phyloP scores from a whole-genome alignment of 2,888 invertebrate species.

The Anagyrus pseudococci region DNA sequence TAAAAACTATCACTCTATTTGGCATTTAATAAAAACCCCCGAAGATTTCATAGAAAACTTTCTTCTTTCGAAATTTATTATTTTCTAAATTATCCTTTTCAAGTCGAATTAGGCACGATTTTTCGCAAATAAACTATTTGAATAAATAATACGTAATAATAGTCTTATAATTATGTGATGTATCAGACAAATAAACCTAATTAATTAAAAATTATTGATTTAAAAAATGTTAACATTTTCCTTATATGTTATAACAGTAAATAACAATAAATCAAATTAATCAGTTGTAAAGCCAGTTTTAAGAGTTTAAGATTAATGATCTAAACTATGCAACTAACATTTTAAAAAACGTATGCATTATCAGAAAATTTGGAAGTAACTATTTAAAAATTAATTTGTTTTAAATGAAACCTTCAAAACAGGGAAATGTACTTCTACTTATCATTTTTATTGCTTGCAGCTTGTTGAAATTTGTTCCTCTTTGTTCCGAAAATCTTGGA shows the following conservation, averaged over 20 bases:
- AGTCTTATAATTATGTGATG: too few relatives aligned
- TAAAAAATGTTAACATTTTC: too few relatives aligned
- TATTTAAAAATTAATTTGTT: background rate
- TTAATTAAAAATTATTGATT: too few relatives aligned
- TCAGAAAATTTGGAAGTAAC: background rate
- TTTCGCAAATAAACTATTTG: too few relatives aligned
- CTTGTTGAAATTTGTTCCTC: constrained; percentile 30
- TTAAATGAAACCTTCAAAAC: constrained; percentile 28
- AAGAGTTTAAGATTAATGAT: too few relatives aligned
- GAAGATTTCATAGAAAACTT: constrained; percentile 28
- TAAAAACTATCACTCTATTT: constrained; percentile 20
- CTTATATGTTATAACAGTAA: too few relatives aligned
- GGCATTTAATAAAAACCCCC: constrained; percentile 10
- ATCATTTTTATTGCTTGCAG: constrained; percentile 28
- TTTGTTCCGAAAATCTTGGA: constrained; percentile 33
- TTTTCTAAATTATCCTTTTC: background rate
- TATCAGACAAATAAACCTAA: too few relatives aligned
- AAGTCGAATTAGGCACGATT: too few relatives aligned
- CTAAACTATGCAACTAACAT: too few relatives aligned
- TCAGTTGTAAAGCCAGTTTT: too few relatives aligned
- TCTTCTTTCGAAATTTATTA: background rate
- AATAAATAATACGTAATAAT: too few relatives aligned
- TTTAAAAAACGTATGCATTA: background rate
- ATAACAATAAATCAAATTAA: too few relatives aligned
- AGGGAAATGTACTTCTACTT: constrained; percentile 16